Evolutionary conservation across 2,113 vertebrate species (phyloP).

Genomic region (Silurus glanis): DNA sequence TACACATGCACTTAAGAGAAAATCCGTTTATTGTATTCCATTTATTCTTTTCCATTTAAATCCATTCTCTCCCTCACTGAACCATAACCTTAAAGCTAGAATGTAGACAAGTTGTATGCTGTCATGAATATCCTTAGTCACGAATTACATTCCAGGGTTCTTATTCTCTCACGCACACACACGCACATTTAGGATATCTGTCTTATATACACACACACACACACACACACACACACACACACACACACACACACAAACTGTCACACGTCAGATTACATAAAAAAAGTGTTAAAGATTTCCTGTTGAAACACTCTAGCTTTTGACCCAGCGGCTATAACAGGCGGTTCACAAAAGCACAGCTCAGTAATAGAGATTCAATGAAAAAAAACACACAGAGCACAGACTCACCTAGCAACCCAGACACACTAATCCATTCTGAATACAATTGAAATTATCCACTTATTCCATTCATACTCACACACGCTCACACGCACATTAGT

Average conservation of each 20-base stretch:
- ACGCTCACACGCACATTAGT: constrained; percentile 7
- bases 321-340: constrained; percentile 9
- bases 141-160: constrained; percentile 7
- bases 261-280: constrained; percentile 18
- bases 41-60: neutral
- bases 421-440: constrained; percentile 34
- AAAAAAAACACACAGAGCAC: constrained; percentile 9
- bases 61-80: neutral
- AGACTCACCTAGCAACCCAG: constrained; percentile 12
- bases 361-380: constrained; percentile 21
- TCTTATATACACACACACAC: neutral
- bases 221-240: neutral
- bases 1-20: neutral
- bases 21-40: neutral
- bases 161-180: neutral
- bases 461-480: constrained; percentile 18
- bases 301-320: constrained; percentile 12
- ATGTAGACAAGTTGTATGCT: constrained; percentile 7
- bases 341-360: neutral
- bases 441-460: constrained; percentile 29
- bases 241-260: neutral
- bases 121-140: neutral
- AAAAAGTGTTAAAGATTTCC: constrained; percentile 36
- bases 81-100: constrained; percentile 13
- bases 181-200: neutral